These are phyloP conservation scores for Diadema setosum DNA, from an alignment of 35 echinoderm and acorn worm genomes.

Conservation along the genomic window DNA sequence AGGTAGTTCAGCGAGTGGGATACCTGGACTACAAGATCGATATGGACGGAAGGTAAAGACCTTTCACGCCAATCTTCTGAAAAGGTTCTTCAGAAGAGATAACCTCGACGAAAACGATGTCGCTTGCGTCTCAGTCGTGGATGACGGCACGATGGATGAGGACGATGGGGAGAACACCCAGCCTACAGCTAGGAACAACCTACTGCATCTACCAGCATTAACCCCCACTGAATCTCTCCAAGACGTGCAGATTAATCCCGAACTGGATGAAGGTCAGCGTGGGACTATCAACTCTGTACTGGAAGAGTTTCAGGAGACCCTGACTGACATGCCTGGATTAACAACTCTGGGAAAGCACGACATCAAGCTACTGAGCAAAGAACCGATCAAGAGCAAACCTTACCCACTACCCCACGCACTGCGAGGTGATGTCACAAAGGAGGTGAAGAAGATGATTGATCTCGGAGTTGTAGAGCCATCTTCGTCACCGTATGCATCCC, in stretches of 20 bases:
- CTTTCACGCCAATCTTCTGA: constrained; percentile 33
- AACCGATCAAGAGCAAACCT: constrained; percentile 32
- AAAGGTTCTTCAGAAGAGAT: background rate
- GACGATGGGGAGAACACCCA: background rate
- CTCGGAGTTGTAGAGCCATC: constrained; percentile 27
- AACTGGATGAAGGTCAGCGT: background rate
- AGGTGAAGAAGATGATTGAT: constrained; percentile 2
- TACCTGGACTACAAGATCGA: constrained; percentile 14
- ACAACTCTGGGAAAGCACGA: constrained; percentile 45
- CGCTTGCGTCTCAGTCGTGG: background rate
- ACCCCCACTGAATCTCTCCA: background rate
- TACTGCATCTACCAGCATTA: background rate
- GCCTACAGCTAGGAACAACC: background rate
- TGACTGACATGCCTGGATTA: constrained; percentile 47
- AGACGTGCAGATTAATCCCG: constrained; percentile 1
- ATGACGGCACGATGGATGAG: background rate
- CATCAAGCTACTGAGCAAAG: background rate
- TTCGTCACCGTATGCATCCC: constrained; percentile 43
- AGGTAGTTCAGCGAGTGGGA: background rate
- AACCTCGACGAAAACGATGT: background rate
- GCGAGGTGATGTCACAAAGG: background rate
- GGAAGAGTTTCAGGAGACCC: background rate
- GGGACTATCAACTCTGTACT: background rate
- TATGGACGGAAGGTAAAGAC: background rate
- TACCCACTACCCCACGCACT: constrained; percentile 36